A percentile compares a stretch with the other conserved stretches of the same genome.
phyloP scores from a whole-genome alignment of 1,140 invertebrate genomes.

The Procambarus virginalis region DNA sequence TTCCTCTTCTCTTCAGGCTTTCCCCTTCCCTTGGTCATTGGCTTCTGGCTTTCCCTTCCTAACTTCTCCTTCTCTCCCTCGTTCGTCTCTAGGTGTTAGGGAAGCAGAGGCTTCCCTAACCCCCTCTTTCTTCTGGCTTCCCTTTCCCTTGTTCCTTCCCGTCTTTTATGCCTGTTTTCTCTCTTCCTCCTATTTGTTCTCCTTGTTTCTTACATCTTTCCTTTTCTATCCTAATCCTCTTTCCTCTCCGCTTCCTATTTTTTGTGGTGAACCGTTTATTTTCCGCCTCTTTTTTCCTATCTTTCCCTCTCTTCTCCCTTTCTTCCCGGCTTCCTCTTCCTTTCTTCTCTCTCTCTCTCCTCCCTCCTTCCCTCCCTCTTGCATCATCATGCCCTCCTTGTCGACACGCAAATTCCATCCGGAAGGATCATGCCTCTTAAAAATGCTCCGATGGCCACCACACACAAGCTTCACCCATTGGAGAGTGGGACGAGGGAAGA shows the following conservation, averaged over 20 bases:
- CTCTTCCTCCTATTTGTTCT: no score
- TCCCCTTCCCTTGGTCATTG: no score
- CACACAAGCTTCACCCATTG: background rate
- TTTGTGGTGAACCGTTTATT: background rate
- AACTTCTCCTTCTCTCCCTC: no score
- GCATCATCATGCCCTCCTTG: no score
- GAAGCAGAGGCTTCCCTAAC: background rate
- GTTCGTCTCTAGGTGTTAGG: background rate
- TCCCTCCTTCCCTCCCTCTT: background rate
- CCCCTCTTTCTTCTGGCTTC: background rate
- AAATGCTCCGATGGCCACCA: conserved; percentile 1
- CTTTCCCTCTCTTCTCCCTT: background rate
- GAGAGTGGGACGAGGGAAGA: no score
- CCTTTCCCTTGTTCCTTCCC: no score
- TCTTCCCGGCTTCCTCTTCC: background rate
- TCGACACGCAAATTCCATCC: conserved; percentile 25
- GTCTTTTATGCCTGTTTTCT: no score
- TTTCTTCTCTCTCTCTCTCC: background rate
- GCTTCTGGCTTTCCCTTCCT: no score
- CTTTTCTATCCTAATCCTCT: background rate
- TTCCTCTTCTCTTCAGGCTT: no score
- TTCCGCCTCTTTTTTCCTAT: background rate
- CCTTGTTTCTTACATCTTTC: no score
- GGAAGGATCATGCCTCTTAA: conserved; percentile 27
- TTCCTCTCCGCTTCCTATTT: background rate